Evolutionary conservation across 2,888 invertebrate genomes (phyloP).

Genomic region (Clepsis dumicolana): DNA sequence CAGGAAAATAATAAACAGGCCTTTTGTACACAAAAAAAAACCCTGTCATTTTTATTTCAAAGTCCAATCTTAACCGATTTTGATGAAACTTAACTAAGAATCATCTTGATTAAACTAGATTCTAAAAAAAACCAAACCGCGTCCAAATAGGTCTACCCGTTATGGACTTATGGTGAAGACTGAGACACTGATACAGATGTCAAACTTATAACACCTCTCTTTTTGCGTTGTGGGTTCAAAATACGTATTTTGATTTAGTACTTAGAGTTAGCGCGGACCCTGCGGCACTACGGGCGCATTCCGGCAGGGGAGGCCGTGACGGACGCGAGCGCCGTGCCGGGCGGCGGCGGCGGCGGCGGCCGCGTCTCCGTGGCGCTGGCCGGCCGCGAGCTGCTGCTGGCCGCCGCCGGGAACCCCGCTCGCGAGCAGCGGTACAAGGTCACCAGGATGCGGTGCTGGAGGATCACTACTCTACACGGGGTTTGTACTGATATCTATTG

Average conservation of each 20-base stretch:
- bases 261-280: conserved; percentile 92
- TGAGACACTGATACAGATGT: too few relatives aligned
- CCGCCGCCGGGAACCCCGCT: conserved; percentile 87
- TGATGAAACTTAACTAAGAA: too few relatives aligned
- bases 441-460: conserved; percentile 98
- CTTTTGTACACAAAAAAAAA: too few relatives aligned
- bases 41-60: too few relatives aligned
- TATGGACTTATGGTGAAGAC: too few relatives aligned
- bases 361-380: conserved; percentile 91
- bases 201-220: too few relatives aligned
- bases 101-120: too few relatives aligned
- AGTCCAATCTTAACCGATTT: too few relatives aligned
- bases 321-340: conserved; percentile 70
- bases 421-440: conserved; percentile 96
- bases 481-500: conserved; percentile 75
- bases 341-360: conserved; percentile 53
- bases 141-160: too few relatives aligned
- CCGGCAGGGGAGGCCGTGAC: conserved; percentile 79
- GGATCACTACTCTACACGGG: conserved; percentile 94
- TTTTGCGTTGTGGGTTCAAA: too few relatives aligned
- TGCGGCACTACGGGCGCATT: conserved; percentile 96
- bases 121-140: too few relatives aligned
- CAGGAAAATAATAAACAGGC: too few relatives aligned
- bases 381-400: conserved; percentile 93
- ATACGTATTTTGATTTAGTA: conserved; percentile 87